Evolutionary conservation across 2,113 vertebrate genomes (phyloP).

Genomic region (Falco punctatus): DNA sequence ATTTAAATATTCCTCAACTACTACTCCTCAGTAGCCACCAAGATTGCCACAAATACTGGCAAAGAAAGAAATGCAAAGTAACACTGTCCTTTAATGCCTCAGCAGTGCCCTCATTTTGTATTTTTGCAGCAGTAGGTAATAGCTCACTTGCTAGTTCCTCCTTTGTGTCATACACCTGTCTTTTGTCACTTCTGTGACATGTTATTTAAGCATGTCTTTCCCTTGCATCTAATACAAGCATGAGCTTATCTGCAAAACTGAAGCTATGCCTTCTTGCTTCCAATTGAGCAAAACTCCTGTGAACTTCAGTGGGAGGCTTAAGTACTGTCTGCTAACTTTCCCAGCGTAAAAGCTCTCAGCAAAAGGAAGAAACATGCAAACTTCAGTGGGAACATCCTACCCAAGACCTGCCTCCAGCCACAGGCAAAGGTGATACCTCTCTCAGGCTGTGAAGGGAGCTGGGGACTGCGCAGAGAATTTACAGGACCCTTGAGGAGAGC

Average conservation of each 20-base stretch:
- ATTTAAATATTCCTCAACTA: neutral
- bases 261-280: neutral
- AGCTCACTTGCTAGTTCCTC: neutral
- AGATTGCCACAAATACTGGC: neutral
- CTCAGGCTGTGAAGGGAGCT: neutral
- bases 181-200: conserved; percentile 9
- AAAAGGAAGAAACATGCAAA: neutral
- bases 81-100: neutral
- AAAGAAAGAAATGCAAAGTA: neutral
- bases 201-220: conserved; percentile 15
- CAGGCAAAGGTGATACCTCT: neutral
- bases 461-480: neutral
- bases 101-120: neutral
- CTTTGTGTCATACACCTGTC: neutral
- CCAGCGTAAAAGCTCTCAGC: neutral
- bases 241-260: neutral
- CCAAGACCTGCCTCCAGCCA: neutral
- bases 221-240: neutral
- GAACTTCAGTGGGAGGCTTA: neutral
- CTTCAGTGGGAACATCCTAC: neutral
- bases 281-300: neutral
- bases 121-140: neutral
- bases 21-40: neutral
- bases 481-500: neutral
- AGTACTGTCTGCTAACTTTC: neutral